Evolutionary conservation across 2,797 vertebrate genomes (phyloP).

Genomic region (Muscicapa comitata): DNA sequence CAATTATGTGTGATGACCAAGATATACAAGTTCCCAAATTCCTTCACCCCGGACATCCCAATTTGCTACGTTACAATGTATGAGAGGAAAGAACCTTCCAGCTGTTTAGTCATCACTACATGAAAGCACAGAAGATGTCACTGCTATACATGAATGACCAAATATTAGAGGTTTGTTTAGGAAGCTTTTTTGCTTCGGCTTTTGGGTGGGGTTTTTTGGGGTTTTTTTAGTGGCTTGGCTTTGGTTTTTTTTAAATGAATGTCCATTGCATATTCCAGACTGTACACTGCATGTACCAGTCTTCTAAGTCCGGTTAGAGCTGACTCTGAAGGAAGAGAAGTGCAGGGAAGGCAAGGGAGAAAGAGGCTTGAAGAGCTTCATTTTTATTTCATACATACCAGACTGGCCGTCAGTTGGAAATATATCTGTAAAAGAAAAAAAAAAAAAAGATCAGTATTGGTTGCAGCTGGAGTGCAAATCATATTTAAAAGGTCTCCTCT

Average conservation of each 20-base stretch:
- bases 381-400: slow-evolving; percentile 54
- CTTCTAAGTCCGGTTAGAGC: neutral
- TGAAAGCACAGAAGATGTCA: neutral
- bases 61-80: neutral
- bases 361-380: neutral
- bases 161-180: neutral
- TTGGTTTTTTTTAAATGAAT: neutral
- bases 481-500: slow-evolving; percentile 25
- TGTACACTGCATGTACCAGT: neutral
- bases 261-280: neutral
- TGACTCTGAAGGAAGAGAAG: neutral
- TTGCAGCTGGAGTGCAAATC: neutral
- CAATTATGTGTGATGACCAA: neutral
- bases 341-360: neutral
- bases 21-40: neutral
- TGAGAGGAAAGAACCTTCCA: neutral
- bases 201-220: neutral
- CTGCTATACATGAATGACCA: neutral
- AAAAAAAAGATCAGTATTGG: neutral
- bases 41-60: neutral
- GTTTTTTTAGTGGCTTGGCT: neutral
- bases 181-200: neutral
- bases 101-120: neutral
- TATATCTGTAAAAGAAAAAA: slow-evolving; percentile 42
- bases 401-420: slow-evolving; percentile 43